Percentiles rank a stretch among this genome's conserved stretches.
Conservation (phyloP, 2,113 vertebrate genomes). For the Nannobrachium achirus region DNA sequence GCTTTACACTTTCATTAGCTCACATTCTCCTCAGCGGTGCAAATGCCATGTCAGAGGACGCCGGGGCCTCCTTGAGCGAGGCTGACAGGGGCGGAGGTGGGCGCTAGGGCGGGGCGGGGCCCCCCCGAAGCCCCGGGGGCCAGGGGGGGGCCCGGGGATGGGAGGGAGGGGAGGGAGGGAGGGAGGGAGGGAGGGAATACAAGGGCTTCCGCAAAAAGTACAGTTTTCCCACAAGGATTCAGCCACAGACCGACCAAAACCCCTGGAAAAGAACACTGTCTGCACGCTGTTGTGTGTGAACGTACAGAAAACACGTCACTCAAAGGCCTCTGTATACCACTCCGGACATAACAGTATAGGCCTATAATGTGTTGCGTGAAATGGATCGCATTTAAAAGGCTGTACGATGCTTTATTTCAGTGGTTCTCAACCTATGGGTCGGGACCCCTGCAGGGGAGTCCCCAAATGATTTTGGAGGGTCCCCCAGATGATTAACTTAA, state of each 20-base stretch:
- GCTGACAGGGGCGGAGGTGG: conserved; percentile 59
- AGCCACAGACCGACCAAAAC: conserved; percentile 13
- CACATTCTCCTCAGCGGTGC: conserved; percentile 84
- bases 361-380: background rate
- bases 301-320: background rate
- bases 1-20: conserved; percentile 88
- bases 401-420: too few species aligned
- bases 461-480: too few species aligned
- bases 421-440: too few species aligned
- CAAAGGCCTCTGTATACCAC: too few species aligned
- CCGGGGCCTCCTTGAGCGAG: conserved; percentile 62
- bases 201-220: conserved; percentile 42
- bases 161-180: conserved; percentile 1
- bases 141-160: conserved; percentile 11
- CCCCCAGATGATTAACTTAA: too few species aligned
- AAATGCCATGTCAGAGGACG: conserved; percentile 76
- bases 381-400: too few species aligned
- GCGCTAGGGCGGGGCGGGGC: background rate
- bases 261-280: conserved; percentile 15
- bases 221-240: background rate
- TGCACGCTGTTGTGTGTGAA: conserved; percentile 20
- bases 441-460: too few species aligned
- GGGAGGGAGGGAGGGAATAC: background rate
- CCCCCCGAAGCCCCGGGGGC: background rate
- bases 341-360: too few species aligned